Conservation (phyloP, 1,140 invertebrate genomes). For the Parapsyche elsis region DNA sequence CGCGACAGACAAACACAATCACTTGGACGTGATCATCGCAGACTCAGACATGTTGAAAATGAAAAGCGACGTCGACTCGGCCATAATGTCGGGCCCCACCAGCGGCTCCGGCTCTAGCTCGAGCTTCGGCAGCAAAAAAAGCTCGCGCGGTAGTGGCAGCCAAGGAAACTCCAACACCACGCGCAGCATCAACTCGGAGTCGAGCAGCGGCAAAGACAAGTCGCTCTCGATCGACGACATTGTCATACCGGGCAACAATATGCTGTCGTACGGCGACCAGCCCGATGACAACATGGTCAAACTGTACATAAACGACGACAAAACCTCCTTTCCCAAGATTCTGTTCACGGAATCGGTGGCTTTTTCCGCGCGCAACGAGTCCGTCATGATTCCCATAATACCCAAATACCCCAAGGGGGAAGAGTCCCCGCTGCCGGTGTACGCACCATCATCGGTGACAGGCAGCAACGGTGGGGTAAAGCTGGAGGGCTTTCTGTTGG, state of each 20-base stretch:
- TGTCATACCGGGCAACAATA: constrained; percentile 57
- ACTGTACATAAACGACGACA: constrained; percentile 64
- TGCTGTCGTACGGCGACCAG: constrained; percentile 59
- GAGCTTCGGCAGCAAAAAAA: constrained; percentile 64
- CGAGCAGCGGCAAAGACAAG: constrained; percentile 67
- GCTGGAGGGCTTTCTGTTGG: constrained; percentile 59
- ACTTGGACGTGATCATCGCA: constrained; percentile 33
- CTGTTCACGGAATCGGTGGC: constrained; percentile 61
- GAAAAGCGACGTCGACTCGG: constrained; percentile 53
- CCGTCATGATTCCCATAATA: constrained; percentile 63
- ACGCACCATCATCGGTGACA: constrained; percentile 64
- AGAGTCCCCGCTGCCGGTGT: constrained; percentile 58
- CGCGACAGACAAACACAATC: constrained; percentile 44
- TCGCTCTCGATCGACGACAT: constrained; percentile 68
- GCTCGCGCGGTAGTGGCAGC: constrained; percentile 62
- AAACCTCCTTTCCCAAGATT: constrained; percentile 65
- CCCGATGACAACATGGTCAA: constrained; percentile 65
- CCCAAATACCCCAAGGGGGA: constrained; percentile 56
- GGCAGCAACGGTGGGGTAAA: constrained; percentile 64
- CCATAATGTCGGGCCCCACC: constrained; percentile 50
- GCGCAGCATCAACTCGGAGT: constrained; percentile 64
- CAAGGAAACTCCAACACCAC: constrained; percentile 66
- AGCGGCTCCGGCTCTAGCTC: constrained; percentile 61
- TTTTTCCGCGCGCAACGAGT: constrained; percentile 64
- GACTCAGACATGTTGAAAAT: constrained; percentile 48